Base-by-base conservation (phyloP, 1,140 invertebrate species). In the Drosophila kepulauana region DNA sequence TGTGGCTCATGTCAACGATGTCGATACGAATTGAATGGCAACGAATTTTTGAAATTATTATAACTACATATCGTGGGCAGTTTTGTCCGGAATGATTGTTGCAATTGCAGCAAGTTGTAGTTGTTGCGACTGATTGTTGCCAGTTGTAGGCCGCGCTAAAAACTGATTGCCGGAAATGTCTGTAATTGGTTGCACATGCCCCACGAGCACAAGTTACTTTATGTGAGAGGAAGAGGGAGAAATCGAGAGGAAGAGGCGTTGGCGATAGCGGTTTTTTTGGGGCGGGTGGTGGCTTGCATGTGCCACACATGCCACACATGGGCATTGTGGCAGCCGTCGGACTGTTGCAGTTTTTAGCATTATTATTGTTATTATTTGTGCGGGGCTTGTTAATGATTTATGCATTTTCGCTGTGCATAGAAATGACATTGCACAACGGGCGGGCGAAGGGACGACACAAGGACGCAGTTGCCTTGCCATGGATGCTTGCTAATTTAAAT, bases 311-410 rank as follows among this genome's bases (percentile, higher is more conserved):
- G 79, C 65, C 79, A 63, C 80, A 63, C 80, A 77, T 79, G 84
- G 84, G 84, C 65, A 82, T 82, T 86, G 82, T 85, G 84, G 85
- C 81, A 69, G 54, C 64, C 68, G 84, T 45, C 67, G 74, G 74
- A 71, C 58, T 67, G 48, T 77, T 79, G 65, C 82, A 82, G 80
- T 87, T 88, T 86, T 89, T 85, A 81, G 81, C 81, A 88, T 89
- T 88, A 88, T 89, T 88, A 88, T 88, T 88, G 86, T 88, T 88
- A 85, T 88, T 88, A 88, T 89, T 85, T 79, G 75, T 89, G 82
- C 62, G 64, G 86, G 52, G 85, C 75, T 80, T 80, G 75, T 85
- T 88, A 90, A 88, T 88, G 85, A 88, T 88, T 89, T 88, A 88
- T 88, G 85, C 72, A 85, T 85, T 25, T 25, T 90, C 75, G 67